Base-by-base conservation (phyloP, 2,797 vertebrate species). In the Sebastes melanostomus region DNA sequence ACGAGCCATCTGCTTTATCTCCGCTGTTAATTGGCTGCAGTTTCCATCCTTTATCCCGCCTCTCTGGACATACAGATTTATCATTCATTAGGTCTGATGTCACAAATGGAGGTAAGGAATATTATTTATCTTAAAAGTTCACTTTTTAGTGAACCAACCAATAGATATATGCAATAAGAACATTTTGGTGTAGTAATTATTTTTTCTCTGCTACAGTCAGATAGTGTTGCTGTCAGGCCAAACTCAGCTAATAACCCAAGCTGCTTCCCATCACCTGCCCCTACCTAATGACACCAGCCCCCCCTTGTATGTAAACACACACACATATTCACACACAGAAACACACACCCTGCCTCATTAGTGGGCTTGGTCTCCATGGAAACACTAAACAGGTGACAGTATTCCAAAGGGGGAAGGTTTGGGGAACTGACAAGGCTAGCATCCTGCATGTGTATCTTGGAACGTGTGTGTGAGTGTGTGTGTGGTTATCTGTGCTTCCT, bases 321-420 rank as follows among this genome's bases (percentile, higher is more conserved):
- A 68, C 67, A 76, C 59, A 75, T n/a, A 83, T 50, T 86, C 80
- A 88, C 89, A 90, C 83, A 83, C 60, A 59, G 22, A 83, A 59
- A 86, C 82, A 88, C 90, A 90, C 87, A 91, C 82, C 50, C 78
- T 79, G 66, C 85, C 93, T 95, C 93, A 93, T 93, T 94, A 94
- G 93, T 94, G 92, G 84, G 83, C 88, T 90, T 84, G 77, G 91
- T 96, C 91, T 92, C 95, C 94, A 95, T 96, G 93, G 94, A 94
- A 95, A 96, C 95, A 90, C 85, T 78, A 88, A 91, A 92, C 90
- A 93, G 89, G 81, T 91, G 85, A 91, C 85, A 88, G 68, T 90
- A 85, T 82, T 90, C 88, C 81, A 79, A 88, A 80, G 82, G 86
- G 86, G 83, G 78, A 85, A 84, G 82, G 85, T 91, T 92, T 88